Evolutionary conservation across 2,888 invertebrate species (phyloP).

Genomic region (Acholoe squamosa): DNA sequence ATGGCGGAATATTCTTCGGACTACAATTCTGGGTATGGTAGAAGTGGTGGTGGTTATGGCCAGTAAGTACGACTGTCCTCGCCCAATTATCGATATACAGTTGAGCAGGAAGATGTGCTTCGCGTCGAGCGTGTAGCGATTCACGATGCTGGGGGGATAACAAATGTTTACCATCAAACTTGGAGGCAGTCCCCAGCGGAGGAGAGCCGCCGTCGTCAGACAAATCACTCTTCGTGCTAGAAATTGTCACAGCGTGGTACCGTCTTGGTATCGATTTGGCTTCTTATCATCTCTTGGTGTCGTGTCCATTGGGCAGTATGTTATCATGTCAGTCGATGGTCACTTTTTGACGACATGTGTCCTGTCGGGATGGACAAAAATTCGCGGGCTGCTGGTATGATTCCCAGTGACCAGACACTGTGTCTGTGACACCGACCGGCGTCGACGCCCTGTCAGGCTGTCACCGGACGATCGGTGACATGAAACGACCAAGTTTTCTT

Average conservation of each 20-base stretch:
- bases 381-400: too few species aligned
- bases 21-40: slow-evolving; percentile 54
- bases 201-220: background rate
- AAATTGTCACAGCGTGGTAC: background rate
- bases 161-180: background rate
- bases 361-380: too few species aligned
- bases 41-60: slow-evolving; percentile 27
- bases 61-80: slow-evolving; percentile 31
- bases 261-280: background rate
- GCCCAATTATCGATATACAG: background rate
- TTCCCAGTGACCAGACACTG: background rate
- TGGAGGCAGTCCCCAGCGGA: background rate
- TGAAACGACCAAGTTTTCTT: too few species aligned
- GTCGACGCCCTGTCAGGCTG: too few species aligned
- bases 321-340: too few species aligned
- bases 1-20: slow-evolving; percentile 59
- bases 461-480: too few species aligned
- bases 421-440: background rate
- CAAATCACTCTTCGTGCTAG: background rate
- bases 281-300: too few species aligned
- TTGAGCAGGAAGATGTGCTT: background rate
- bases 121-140: background rate
- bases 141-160: background rate
- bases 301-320: too few species aligned
- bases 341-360: too few species aligned